Conservation (phyloP, 1,140 invertebrate species). For the Ptiloglossa arizonensis region DNA sequence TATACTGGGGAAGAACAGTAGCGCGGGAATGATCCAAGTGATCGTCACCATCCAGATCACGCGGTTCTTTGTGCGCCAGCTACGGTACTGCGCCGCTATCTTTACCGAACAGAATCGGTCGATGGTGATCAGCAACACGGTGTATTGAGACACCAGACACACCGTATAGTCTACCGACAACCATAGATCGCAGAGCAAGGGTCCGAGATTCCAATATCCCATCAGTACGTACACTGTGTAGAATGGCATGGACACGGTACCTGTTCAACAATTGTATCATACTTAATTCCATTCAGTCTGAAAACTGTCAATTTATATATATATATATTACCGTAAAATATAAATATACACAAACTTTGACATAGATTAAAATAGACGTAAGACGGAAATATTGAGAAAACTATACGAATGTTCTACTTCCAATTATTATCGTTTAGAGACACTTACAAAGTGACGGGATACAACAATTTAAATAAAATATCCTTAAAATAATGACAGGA, state of each 20-base stretch:
- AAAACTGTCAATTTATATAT: not conserved
- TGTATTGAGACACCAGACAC: conserved; percentile 99
- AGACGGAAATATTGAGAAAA: not conserved
- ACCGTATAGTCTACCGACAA: conserved; percentile 99
- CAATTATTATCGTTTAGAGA: not conserved
- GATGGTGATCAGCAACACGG: conserved; percentile 98
- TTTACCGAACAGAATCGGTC: conserved; percentile 99
- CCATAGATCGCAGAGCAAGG: conserved; percentile 98
- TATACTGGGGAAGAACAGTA: conserved; percentile 98
- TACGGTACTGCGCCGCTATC: conserved; percentile 98
- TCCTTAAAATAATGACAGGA: no score
- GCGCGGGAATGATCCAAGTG: conserved; percentile 98
- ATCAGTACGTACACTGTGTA: conserved; percentile 97
- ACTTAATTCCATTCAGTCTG: not conserved
- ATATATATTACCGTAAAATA: not conserved
- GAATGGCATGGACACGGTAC: conserved; percentile 96
- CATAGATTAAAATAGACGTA: no score
- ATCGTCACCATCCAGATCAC: conserved; percentile 97
- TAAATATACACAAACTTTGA: not conserved
- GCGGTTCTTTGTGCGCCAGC: conserved; percentile 97
- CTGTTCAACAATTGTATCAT: conserved; percentile 81
- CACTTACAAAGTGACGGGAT: no score
- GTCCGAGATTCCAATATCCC: conserved; percentile 98
- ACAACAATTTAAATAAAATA: no score
- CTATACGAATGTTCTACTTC: not conserved